Evolutionary conservation across 2,797 vertebrate species (phyloP).

Genomic region (Podargus strigoides): DNA sequence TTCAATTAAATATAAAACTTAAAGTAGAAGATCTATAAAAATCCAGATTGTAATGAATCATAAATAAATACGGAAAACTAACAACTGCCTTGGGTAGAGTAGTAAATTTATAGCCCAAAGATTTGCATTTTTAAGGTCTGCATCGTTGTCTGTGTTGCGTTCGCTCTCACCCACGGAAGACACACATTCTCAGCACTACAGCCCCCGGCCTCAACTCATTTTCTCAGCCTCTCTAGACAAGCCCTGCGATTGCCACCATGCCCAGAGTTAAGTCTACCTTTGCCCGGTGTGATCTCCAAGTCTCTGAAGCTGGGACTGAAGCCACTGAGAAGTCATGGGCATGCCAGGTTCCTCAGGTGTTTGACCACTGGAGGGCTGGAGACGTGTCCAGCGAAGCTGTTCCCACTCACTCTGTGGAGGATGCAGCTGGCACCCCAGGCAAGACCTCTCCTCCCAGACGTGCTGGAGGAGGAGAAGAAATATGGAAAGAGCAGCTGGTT

Average conservation of each 20-base stretch:
- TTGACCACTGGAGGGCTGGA: not conserved
- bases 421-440: not conserved
- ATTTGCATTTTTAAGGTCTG: constrained; percentile 71
- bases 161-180: constrained; percentile 42
- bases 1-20: constrained; percentile 64
- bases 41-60: constrained; percentile 68
- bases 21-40: constrained; percentile 61
- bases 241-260: not conserved
- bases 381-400: not conserved
- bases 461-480: not conserved
- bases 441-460: not conserved
- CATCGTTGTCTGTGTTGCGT: not conserved
- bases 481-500: not conserved
- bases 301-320: not conserved
- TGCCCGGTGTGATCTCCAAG: not conserved
- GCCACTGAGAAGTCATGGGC: not conserved
- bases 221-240: not conserved
- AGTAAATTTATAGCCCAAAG: constrained; percentile 56
- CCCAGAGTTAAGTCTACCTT: not conserved
- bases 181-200: not conserved
- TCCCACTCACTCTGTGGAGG: not conserved
- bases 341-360: not conserved
- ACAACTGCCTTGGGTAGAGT: constrained; percentile 42
- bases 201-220: fast-evolving
- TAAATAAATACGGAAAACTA: constrained; percentile 64